phyloP scores from a whole-genome alignment of 2,888 invertebrate genomes.

The Drosophila emarginata region DNA sequence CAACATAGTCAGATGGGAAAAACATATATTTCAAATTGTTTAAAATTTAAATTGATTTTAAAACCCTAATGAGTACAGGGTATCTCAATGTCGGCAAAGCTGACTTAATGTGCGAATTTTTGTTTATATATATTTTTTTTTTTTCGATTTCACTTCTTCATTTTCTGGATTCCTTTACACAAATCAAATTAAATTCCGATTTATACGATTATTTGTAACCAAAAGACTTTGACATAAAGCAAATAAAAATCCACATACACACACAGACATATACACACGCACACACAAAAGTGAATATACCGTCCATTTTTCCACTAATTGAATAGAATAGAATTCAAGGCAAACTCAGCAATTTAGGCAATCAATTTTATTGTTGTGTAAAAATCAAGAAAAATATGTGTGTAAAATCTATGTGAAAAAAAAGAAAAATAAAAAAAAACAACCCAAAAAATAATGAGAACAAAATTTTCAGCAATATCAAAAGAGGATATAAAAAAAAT shows the following conservation, averaged over 20 bases:
- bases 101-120: conserved; percentile 28
- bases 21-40: no score
- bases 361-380: conserved; percentile 29
- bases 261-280: conserved; percentile 18
- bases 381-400: conserved; percentile 14
- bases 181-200: conserved; percentile 2
- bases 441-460: conserved; percentile 17
- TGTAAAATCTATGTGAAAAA: conserved; percentile 42
- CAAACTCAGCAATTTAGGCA: conserved; percentile 61
- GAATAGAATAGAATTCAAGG: conserved; percentile 38
- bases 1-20: no score
- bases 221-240: conserved; percentile 58
- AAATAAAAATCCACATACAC: conserved; percentile 39
- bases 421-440: conserved; percentile 30
- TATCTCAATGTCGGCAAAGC: not conserved
- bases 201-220: conserved; percentile 62
- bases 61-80: not conserved
- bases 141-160: conserved; percentile 14
- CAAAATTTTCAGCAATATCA: conserved; percentile 45
- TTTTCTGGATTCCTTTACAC: conserved; percentile 14
- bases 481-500: conserved; percentile 1
- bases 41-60: no score
- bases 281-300: conserved; percentile 46
- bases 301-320: conserved; percentile 70
- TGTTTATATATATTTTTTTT: not conserved